Evolutionary conservation across 35 echinoderm and acorn worm species (phyloP).

Genomic region (Nesometra sesokonis): DNA sequence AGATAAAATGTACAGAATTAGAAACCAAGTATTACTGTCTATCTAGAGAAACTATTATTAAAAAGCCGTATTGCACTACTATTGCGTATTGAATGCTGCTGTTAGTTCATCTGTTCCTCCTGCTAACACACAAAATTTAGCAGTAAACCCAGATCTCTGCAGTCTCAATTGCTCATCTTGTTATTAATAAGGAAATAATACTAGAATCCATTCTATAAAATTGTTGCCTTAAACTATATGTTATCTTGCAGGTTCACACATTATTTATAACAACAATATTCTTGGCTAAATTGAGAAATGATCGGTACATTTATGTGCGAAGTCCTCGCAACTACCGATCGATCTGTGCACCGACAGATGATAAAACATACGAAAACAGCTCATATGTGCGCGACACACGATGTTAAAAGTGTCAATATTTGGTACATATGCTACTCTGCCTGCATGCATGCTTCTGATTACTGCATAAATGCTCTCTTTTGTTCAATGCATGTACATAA

Average conservation of each 20-base stretch:
- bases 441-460: not conserved
- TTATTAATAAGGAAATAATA: not conserved
- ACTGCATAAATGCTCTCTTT: too few relatives aligned
- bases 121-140: not conserved
- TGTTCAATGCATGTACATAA: too few relatives aligned
- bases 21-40: too few relatives aligned
- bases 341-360: not conserved
- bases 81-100: too few relatives aligned
- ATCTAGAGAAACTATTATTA: too few relatives aligned
- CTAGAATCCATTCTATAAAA: not conserved
- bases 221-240: not conserved
- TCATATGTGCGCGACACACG: not conserved
- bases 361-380: not conserved
- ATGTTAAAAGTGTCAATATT: not conserved
- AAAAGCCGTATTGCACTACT: too few relatives aligned
- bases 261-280: not conserved
- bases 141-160: too few relatives aligned
- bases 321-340: not conserved
- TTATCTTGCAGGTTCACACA: not conserved
- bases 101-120: too few relatives aligned
- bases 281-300: not conserved
- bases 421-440: not conserved
- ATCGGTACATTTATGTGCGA: not conserved
- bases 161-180: not conserved
- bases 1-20: too few relatives aligned